Evolutionary conservation across 2,113 vertebrate species (phyloP).

Genomic region (Piaya cayana): DNA sequence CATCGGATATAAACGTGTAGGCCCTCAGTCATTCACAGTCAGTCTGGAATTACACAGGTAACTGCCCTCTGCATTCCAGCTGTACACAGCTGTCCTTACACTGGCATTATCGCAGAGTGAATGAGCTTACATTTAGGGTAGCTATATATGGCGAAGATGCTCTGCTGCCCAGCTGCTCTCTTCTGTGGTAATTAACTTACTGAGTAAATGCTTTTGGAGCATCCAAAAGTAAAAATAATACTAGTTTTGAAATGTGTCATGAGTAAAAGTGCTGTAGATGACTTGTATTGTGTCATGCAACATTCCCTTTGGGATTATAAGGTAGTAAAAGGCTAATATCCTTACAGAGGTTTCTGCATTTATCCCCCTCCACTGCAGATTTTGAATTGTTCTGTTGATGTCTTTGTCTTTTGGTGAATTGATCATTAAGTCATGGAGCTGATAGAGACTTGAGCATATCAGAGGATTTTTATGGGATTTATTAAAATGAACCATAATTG

Average conservation of each 20-base stretch:
- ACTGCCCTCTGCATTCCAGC: not conserved
- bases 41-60: not conserved
- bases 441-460: not conserved
- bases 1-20: not conserved
- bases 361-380: not conserved
- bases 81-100: not conserved
- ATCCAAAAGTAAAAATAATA: not conserved
- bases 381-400: slow-evolving; percentile 14
- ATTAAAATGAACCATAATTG: not conserved
- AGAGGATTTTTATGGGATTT: slow-evolving; percentile 42
- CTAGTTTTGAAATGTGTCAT: not conserved
- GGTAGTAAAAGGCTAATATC: not conserved
- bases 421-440: slow-evolving; percentile 58
- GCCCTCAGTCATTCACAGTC: not conserved
- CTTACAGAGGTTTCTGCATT: not conserved
- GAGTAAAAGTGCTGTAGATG: not conserved
- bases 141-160: not conserved
- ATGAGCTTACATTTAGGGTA: not conserved
- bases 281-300: not conserved
- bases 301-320: not conserved
- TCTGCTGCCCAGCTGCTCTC: not conserved
- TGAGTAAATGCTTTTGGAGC: not conserved
- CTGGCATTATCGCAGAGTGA: not conserved
- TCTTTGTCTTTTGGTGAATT: not conserved
- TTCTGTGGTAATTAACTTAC: not conserved